Base-by-base conservation (phyloP, 1,140 invertebrate genomes). In the Thaumetopoea pityocampa region DNA sequence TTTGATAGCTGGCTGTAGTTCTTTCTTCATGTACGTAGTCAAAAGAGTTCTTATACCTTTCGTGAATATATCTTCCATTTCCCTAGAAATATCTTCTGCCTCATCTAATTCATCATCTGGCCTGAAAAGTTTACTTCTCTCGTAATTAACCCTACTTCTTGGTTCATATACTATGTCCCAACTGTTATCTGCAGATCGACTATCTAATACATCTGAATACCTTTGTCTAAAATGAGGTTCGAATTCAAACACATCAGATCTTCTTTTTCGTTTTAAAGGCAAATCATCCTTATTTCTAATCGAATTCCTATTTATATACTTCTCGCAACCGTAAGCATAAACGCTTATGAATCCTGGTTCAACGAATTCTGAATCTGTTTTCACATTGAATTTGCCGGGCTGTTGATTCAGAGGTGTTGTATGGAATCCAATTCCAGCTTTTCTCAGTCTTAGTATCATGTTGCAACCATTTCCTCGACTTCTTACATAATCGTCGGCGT, bases 11-110 rank as follows among this genome's bases (percentile, higher is more conserved):
- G 92, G 92, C 67, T 95, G 92, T 11, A 94, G 71, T 58, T 93
- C 91, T 55, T 90, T 90, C 64, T 95, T 92, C 88, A 95, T 93
- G 55, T 94, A 94, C 15, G 90, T 91, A 0, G 92, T 94, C 12
- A 95, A 66, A n/a, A 93, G 85, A 3, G 92, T 90, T 36, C 92
- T 88, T 11, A 94, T 92, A 6, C 92, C 92, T 68, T 91, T 90
- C 0, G 93, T 87, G 61, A 94, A 94, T 18, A 94, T 90, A 50
- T 94, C 92, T 67, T 94, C 93, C 89, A 95, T 92, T 76, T 95
- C 93, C 34, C 88, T 86, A 1, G 91, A 90, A 29, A 93, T 87
- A 43, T 92, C 91, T 37, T 89, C 87, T 4, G 87, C 80, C 17
- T 88, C 86, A 22, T 88, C 82, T 32, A 86, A 66, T 28, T 76